Base-by-base conservation (phyloP, 2,113 vertebrate genomes). In the Pygoscelis adeliae region DNA sequence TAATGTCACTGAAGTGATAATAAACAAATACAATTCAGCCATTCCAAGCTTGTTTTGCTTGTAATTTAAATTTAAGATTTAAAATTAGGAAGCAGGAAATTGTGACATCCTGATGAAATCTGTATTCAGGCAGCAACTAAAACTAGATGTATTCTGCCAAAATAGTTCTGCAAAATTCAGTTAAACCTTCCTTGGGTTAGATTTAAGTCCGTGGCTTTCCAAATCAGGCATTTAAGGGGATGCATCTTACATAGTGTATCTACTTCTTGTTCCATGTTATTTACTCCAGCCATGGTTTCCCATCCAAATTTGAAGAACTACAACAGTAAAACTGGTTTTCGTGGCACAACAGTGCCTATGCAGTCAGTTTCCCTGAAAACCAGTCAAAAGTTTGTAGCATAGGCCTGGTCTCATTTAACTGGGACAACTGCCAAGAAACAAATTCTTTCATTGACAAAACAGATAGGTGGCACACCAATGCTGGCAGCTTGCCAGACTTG, bases 391-490 rank as follows among this genome's bases (percentile, higher is more conserved):
- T 69, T 8, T 34, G 30, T 30, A 72, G 82, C 26, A 17, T 11
- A 69, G 58, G 10, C 12, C 40, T 69, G 12, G 23, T 65, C 66
- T 70, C 34, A 53, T 27, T 70, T 42, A 86, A 25, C 1, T 70
- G 36, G 25, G 42, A 66, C 34, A 73, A 70, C 11, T 92, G 66
- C 63, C 80, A 96, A 76, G 53, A 67, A 89, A 78, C 30, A 82
- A 87, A 66, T 42, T 46, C 6, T 30, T 58, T 56, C 76, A 2
- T 5, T 42, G 56, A 73, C 70, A 87, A 47, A 88, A 63, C 22
- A 70, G 38, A 14, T 23, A 77, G 0, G 0, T 7, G 30, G 34
- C 42, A 70, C 27, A 69, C 17, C 55, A 74, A 14, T 30, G 59
- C 55, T 46, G 72, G 52, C 22, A 81, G 29, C 9, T 83, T 34